These are phyloP conservation scores for Eptatretus atami DNA, from an alignment of 2,797 vertebrate species.

Conservation along the genomic window DNA sequence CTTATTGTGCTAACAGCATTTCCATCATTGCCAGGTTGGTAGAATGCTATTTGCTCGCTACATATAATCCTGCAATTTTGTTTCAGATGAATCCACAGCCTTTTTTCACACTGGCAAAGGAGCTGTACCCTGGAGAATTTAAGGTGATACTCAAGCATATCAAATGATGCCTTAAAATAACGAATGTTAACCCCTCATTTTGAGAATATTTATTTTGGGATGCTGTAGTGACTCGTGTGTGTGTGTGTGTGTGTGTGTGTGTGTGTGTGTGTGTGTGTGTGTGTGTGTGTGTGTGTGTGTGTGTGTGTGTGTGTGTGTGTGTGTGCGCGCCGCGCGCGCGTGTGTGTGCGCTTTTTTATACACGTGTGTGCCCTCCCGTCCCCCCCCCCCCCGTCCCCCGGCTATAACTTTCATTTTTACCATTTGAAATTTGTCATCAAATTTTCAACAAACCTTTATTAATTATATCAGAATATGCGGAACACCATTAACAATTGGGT, in stretches of 20 bases:
- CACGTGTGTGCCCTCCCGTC: too few species aligned
- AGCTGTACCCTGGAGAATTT: conserved; percentile 65
- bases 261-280: background rate
- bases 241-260: background rate
- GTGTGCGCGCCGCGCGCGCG: background rate
- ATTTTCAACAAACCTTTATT: too few species aligned
- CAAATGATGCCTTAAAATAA: too few species aligned
- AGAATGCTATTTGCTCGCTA: too few species aligned
- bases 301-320: background rate
- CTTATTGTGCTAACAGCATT: background rate
- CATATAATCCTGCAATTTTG: too few species aligned
- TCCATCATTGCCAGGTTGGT: conserved; percentile 7
- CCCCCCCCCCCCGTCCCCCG: background rate
- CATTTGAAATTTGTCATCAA: too few species aligned
- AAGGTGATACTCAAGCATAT: conserved; percentile 21
- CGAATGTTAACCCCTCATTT: background rate
- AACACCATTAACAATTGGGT: too few species aligned
- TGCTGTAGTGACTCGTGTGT: background rate
- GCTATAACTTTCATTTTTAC: too few species aligned
- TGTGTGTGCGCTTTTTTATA: too few species aligned
- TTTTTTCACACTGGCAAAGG: conserved; percentile 46
- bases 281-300: background rate
- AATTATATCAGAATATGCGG: too few species aligned
- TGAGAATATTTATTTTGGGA: too few species aligned
- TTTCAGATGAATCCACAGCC: conserved; percentile 51